Conservation (phyloP, 1,140 invertebrate genomes). For the Diachasmimorpha longicaudata region DNA sequence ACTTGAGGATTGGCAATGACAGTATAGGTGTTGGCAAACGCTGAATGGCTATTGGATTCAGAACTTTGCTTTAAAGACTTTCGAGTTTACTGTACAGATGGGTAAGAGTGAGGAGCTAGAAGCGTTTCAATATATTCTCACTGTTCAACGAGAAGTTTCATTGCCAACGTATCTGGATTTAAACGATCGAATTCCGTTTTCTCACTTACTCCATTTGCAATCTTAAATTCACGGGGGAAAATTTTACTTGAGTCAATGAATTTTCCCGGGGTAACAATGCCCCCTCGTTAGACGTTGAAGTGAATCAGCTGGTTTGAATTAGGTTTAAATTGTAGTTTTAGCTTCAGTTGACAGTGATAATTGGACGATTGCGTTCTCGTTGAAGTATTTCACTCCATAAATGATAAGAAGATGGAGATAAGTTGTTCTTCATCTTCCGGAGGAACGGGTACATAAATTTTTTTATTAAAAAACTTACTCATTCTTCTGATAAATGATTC, state of each 20-base stretch:
- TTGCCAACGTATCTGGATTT: neutral
- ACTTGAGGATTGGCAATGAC: neutral
- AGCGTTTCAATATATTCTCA: neutral
- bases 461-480: neutral
- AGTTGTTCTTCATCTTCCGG: neutral
- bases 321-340: neutral
- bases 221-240: neutral
- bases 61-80: constrained; percentile 2
- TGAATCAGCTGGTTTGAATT: neutral
- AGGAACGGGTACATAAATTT: neutral
- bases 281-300: neutral
- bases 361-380: neutral
- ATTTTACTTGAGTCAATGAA: neutral
- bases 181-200: neutral
- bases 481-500: neutral
- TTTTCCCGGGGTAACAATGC: neutral
- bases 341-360: neutral
- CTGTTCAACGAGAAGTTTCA: neutral
- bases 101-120: neutral
- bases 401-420: neutral
- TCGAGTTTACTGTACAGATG: neutral
- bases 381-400: neutral
- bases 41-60: constrained; percentile 6
- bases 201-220: neutral
- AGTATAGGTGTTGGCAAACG: neutral